Conservation (phyloP, 2,113 vertebrate species). For the Heteronetta atricapilla region DNA sequence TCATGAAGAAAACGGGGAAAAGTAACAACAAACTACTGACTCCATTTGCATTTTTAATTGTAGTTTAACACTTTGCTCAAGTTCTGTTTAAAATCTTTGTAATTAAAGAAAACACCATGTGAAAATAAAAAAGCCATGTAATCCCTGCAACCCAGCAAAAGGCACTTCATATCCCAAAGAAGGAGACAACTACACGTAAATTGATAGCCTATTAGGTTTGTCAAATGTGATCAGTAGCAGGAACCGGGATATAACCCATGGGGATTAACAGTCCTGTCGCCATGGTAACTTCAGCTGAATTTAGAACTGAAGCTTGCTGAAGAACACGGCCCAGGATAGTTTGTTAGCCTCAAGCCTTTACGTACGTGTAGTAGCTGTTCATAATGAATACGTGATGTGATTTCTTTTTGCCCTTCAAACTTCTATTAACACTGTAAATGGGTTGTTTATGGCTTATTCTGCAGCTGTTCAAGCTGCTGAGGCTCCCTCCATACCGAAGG, state of each 20-base stretch:
- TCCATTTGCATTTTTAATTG: neutral
- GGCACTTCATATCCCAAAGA: neutral
- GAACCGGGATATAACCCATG: neutral
- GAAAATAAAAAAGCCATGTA: neutral
- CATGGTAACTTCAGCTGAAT: slow-evolving; percentile 45
- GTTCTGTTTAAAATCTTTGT: neutral
- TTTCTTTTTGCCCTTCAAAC: neutral
- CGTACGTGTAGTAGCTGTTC: neutral
- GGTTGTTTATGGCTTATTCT: neutral
- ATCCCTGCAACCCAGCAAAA: neutral
- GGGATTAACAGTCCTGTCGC: slow-evolving; percentile 28
- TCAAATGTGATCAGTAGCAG: neutral
- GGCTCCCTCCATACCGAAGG: neutral
- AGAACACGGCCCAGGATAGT: neutral
- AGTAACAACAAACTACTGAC: neutral
- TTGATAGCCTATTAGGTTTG: neutral
- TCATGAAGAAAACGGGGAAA: neutral
- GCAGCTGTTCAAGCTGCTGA: neutral
- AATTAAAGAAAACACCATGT: neutral
- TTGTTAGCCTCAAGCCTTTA: neutral
- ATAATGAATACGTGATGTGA: neutral
- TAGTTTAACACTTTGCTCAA: neutral
- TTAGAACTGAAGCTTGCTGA: neutral
- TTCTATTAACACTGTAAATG: neutral
- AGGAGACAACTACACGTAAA: neutral